A percentile compares a stretch with the other conserved stretches of the same genome.
Conservation (phyloP, 2,888 invertebrate species). For the Dicyrtomina minuta region DNA sequence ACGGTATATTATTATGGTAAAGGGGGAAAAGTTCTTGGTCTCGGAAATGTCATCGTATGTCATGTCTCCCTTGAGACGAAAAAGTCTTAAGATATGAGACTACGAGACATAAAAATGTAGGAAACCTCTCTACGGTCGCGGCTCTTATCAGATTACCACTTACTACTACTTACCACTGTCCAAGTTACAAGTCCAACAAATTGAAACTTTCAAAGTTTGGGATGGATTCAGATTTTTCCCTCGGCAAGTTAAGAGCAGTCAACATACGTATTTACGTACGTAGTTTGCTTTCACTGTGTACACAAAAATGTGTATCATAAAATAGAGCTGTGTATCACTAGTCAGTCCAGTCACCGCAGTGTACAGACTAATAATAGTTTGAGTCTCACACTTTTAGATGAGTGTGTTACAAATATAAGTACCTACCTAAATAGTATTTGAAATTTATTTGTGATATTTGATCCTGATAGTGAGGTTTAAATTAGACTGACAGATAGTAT, state of each 20-base stretch:
- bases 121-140: too few relatives aligned
- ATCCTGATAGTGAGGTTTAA: slow-evolving; percentile 22
- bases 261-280: too few relatives aligned
- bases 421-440: too few relatives aligned
- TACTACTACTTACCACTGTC: too few relatives aligned
- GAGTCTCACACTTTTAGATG: not conserved
- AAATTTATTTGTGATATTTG: slow-evolving; percentile 22
- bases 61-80: too few relatives aligned
- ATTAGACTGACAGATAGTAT: slow-evolving; percentile 9
- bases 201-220: slow-evolving; percentile 16
- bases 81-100: too few relatives aligned
- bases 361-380: not conserved
- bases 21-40: too few relatives aligned
- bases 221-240: slow-evolving; percentile 13
- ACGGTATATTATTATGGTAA: too few relatives aligned
- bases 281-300: slow-evolving; percentile 1
- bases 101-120: too few relatives aligned
- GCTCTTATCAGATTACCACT: slow-evolving; percentile 28
- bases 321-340: not conserved
- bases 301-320: not conserved
- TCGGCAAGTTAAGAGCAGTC: too few relatives aligned
- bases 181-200: slow-evolving; percentile 10
- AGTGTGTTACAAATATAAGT: not conserved
- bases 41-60: too few relatives aligned
- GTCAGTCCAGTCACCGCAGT: not conserved